Evolutionary conservation across 2,797 vertebrate species (phyloP), one percentile per base, ranked within the genome.

Genomic region (Poeciliopsis paucimaculata): DNA sequence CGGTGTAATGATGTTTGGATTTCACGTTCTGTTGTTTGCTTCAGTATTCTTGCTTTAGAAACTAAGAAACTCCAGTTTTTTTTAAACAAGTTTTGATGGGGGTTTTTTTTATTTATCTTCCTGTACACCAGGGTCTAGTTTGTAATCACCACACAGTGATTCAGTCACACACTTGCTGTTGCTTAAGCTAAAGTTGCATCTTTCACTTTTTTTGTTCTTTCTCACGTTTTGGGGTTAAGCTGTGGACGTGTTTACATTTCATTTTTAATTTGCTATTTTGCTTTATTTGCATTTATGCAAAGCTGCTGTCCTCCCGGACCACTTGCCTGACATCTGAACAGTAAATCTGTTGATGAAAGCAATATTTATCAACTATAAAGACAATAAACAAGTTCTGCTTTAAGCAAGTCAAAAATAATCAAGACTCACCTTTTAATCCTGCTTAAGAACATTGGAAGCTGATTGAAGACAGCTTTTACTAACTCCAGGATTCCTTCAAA

Each of bases 1-100:
- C 72, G 49, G 77, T 36, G 60, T 78, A 64, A 45, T 60, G 39
- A 18, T 73, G 60, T 73, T 73, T 55, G 45, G 47, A 81, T 16
- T 77, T 68, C 20, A 28, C 18, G 9, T 68, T 41, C 36, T 68
- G 64, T 20, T 70, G 47, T 16, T n/a, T 43, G 10, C 28, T 49
- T 36, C 60, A 51, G 16, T 36, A 66, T 23, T 68, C 41, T 66
- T 26, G 8, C 41, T 46, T 1, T 23, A 60, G 39, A 15, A 51
- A 5, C n/a, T 43, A 34, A 34, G 31, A 34, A 34, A 34, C 9
- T 15, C 5, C 20, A 26, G 46, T 55, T 74, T 74, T 12, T 73
- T 51, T 16, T 39, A 0, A n/a, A 28, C 16, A 18, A 16, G 47
- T 18, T 49, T 18, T 49, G 47, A 49, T 18, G 16, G 0, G n/a